A percentile compares a stretch with the other conserved stretches of the same genome.
Conservation (phyloP, 2,888 invertebrate genomes). For the Masnerella sp. region DNA sequence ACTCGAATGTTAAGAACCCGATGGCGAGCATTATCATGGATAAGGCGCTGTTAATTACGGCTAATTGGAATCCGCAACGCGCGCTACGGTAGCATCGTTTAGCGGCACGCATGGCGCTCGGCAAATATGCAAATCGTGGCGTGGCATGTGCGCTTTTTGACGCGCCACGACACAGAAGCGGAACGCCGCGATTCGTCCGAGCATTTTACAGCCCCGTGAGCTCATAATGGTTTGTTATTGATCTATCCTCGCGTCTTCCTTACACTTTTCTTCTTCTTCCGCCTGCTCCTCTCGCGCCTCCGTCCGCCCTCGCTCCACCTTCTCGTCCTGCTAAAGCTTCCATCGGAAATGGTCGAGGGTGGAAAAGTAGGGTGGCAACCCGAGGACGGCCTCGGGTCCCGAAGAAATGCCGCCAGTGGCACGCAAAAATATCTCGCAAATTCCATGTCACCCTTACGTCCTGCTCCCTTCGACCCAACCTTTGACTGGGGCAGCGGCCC, state of each 20-base stretch:
- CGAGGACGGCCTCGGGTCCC: constrained; percentile 49
- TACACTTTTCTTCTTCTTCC: constrained; percentile 69
- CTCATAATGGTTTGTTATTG: constrained; percentile 76
- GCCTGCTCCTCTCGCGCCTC: constrained; percentile 62
- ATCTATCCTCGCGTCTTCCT: constrained; percentile 73
- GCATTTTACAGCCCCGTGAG: constrained; percentile 62
- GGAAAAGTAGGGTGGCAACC: constrained; percentile 57
- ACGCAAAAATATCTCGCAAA: constrained; percentile 65
- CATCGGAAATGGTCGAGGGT: constrained; percentile 57
- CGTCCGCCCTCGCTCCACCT: constrained; percentile 62
- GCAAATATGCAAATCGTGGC: constrained; percentile 22
- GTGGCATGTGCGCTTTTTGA: constrained; percentile 8
- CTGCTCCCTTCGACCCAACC: not conserved
- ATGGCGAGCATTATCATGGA: not conserved
- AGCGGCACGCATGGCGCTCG: constrained; percentile 29
- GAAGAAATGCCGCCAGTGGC: constrained; percentile 60
- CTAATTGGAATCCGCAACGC: constrained; percentile 32
- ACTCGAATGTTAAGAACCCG: no score
- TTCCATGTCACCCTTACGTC: constrained; percentile 47
- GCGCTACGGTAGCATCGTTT: constrained; percentile 24
- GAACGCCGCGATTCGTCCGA: constrained; percentile 28
- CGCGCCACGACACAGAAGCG: constrained; percentile 13
- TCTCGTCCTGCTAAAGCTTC: constrained; percentile 63
- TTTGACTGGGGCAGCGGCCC: not conserved
- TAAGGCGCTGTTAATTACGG: constrained; percentile 28